phyloP scores from a whole-genome alignment of 2,113 vertebrate species.

The Lynx canadensis region DNA sequence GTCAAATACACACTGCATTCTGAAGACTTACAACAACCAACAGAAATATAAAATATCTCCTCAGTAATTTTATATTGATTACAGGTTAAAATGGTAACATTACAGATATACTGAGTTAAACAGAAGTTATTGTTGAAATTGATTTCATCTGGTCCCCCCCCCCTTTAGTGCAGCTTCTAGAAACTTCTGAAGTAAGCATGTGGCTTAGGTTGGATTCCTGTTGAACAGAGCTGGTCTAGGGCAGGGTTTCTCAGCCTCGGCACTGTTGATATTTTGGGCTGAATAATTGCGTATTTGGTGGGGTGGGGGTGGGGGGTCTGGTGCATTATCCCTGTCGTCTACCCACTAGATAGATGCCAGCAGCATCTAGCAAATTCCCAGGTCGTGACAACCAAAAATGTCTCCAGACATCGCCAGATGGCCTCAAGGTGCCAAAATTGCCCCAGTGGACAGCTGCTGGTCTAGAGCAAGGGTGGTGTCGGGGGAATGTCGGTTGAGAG shows the following conservation, averaged over 20 bases:
- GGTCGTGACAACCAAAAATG: not conserved
- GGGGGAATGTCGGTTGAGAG: not conserved
- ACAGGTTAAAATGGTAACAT: not conserved
- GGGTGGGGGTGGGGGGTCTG: not conserved
- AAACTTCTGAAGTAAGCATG: not conserved
- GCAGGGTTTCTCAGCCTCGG: not conserved
- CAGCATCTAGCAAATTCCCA: not conserved
- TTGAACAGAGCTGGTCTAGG: not conserved
- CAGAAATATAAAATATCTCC: not conserved
- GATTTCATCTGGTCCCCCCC: not conserved
- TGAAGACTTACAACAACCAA: not conserved
- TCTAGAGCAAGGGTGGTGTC: not conserved
- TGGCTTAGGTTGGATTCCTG: rapidly evolving
- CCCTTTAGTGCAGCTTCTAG: not conserved
- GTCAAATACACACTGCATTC: not conserved
- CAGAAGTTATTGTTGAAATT: not conserved
- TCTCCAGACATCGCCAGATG: not conserved
- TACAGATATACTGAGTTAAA: not conserved
- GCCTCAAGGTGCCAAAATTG: not conserved
- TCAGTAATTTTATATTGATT: not conserved
- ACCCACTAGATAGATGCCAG: too few species aligned
- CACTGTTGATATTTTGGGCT: not conserved
- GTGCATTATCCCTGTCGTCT: not conserved
- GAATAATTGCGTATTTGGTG: not conserved
- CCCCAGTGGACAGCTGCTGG: not conserved